Evolutionary conservation across 1,140 invertebrate genomes (phyloP), one percentile per base, ranked within the genome.

Genomic region (Nomia melanderi): DNA sequence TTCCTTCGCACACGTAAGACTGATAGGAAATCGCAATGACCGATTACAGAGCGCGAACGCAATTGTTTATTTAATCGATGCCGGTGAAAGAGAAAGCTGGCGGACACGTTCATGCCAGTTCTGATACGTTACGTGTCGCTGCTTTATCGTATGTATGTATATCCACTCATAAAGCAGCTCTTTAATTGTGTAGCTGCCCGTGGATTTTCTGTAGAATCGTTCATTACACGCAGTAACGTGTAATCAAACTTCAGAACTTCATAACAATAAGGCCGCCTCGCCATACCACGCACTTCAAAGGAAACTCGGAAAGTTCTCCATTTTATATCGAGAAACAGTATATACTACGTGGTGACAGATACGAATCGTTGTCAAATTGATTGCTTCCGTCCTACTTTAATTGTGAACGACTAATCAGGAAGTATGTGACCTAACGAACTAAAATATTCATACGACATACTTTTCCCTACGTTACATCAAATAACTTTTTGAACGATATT

Each of bases 61-160:
- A 71, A 71, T 72, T 74, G 63, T 66, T 74, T 74, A 73, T 64
- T 66, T 74, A 66, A 66, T 74, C 36, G 31, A 31, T 23, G 62
- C 20, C 33, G 31, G 31, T 54, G 31, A 56, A 74, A 56, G 71
- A 65, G 71, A 74, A 74, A 74, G 71, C 54, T 64, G 31, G 36
- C 7, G 25, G 65, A 44, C 71, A 63, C 23, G 39, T 64, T 41
- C 17, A 23, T 25, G 50, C 71, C 62, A 31, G 23, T 56, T 53
- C 27, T n/a, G 20, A 53, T 53, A 31, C 44, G 62, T 74, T 74
- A 56, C 71, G 36, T 53, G 20, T 20, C 44, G 23, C 31, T 12
- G n/a, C 62, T 66, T 23, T n/a, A 41, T 74, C 44, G 44, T 20
- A n/a, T n/a, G n/a, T n/a, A n/a, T n/a, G n/a, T n/a, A 65, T 41